Base-by-base conservation (phyloP, 2,888 invertebrate genomes). In the Dasysyrphus tricinctus region DNA sequence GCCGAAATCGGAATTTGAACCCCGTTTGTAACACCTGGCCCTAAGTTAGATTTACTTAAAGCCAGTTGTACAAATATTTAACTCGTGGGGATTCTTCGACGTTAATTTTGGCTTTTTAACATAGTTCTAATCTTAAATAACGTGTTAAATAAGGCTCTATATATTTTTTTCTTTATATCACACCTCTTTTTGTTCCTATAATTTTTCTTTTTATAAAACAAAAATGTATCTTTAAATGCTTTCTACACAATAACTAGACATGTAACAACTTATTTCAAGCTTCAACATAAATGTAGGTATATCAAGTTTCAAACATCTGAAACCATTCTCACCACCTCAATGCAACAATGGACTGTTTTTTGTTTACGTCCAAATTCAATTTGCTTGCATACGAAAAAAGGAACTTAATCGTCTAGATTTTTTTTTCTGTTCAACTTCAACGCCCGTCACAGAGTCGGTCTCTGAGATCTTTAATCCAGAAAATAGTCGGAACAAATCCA, bases 401-500 rank as follows among this genome's bases (percentile, higher is more conserved):
- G 61, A 59, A 65, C 56, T 19, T 57, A 67, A 54, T 49, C 59
- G 12, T 49, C 16, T 29, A 69, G 75, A 61, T 77, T 85, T 77
- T 63, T 56, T 77, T 24, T 24, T 24, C 3, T 24, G 24, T 24
- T 24, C 1, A 24, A 70, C 69, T 67, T 76, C 56, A 70, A 65
- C 59, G 70, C 69, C 12, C 51, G 70, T 8, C 63, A 1, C 32
- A 0, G 11, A 5, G 42, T 9, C 65, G 65, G 56, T 42, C 57
- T 32, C 19, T 54, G 29, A 73, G 85, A 85, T 81, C 77, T 77
- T 56, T 69, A 65, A 59, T 59, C 80, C 72, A 44, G 56, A 65
- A 39, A 49, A 79, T 70, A 76, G 84, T 76, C 84, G 72, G 54
- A 65, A 56, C 72, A 76, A 81, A 77, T 65, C 42, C 63, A 78